Evolutionary conservation across 2,797 vertebrate genomes (phyloP).

Genomic region (Xyrichtys novacula): DNA sequence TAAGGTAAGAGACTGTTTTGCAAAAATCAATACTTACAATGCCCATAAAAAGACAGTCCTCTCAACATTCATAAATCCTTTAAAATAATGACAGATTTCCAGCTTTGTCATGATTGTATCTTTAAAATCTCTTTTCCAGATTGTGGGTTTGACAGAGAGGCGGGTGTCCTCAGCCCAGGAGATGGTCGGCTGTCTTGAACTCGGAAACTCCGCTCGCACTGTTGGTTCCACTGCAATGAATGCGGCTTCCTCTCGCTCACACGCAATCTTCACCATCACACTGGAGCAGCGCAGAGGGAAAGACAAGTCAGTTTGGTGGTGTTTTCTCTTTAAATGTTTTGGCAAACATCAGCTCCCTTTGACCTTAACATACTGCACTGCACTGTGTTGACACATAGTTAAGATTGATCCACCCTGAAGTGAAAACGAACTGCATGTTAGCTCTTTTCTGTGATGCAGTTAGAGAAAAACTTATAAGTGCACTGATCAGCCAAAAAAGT

Average conservation of each 20-base stretch:
- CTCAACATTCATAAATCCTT: too few relatives aligned
- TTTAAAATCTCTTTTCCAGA: conserved; percentile 76
- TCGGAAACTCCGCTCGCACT: conserved; percentile 92
- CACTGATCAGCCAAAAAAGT: too few relatives aligned
- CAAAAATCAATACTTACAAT: too few relatives aligned
- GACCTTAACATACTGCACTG: not conserved
- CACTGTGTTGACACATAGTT: not conserved
- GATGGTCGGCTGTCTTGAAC: conserved; percentile 92
- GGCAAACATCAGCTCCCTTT: not conserved
- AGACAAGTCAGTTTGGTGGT: conserved; percentile 88
- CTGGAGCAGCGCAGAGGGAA: conserved; percentile 90
- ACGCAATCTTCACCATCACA: conserved; percentile 97
- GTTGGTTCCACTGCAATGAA: conserved; percentile 98
- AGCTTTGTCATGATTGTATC: not conserved
- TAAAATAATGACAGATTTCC: not conserved
- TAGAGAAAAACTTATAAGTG: too few relatives aligned
- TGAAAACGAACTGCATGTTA: not conserved
- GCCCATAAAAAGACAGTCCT: too few relatives aligned
- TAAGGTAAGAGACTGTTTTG: conserved; percentile 86
- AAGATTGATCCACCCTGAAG: too few relatives aligned
- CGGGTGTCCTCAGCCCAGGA: conserved; percentile 86
- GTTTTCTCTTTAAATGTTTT: not conserved
- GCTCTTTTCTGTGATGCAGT: not conserved
- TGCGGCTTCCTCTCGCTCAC: conserved; percentile 94
- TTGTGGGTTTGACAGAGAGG: conserved; percentile 92